Base-by-base conservation (phyloP, 2,113 vertebrate species). In the Oophaga pumilio region DNA sequence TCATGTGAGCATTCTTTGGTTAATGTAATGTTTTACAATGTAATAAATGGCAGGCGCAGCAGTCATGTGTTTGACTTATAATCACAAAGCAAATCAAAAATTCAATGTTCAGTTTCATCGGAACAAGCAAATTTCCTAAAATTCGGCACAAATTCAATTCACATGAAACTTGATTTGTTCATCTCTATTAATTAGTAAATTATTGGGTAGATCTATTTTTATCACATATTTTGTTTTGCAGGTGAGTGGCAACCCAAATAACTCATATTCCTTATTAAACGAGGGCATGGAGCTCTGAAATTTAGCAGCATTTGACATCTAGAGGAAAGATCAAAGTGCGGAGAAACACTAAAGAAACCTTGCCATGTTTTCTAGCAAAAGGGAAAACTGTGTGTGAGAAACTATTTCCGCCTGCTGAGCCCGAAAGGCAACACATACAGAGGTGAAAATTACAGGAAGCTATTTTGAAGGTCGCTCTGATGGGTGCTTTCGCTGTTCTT, bases 381-480 rank as follows among this genome's bases (percentile, higher is more conserved):
- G 85, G 43, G 66, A 82, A 79, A 80, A 15, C 76, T 33, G 50
- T 10, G 11, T 71, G 76, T 60, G 60, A n/a, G 24, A 88, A 83
- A 26, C 50, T 53, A 76, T 88, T 26, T 84, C 57, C 33, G 50
- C 73, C 87, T 56, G 73, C 87, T 84, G 87, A 77, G 71, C 50
- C 69, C 69, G 76, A 68, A 82, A 88, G 57, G 57, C 59, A 84
- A 88, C 87, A 84, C 87, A 68, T 88, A 84, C 57, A 9, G 24
- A 88, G 87, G 87, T 84, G 81, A 84, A 84, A 88, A 88, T 88
- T 83, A 64, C 59, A 76, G 33, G n/a, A 77, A 77, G 59, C 71
- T 64, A 76, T 84, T 87, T 66, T 84, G 71, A 88, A 88, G 69
- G 71, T 84, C 28, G 60, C 59, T 56, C 81, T 77, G 80, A 84